A percentile compares a stretch with the other conserved stretches of the same genome.
Evolutionary conservation across 1,140 invertebrate genomes (phyloP).

Genomic region (Drosophila arawakana): DNA sequence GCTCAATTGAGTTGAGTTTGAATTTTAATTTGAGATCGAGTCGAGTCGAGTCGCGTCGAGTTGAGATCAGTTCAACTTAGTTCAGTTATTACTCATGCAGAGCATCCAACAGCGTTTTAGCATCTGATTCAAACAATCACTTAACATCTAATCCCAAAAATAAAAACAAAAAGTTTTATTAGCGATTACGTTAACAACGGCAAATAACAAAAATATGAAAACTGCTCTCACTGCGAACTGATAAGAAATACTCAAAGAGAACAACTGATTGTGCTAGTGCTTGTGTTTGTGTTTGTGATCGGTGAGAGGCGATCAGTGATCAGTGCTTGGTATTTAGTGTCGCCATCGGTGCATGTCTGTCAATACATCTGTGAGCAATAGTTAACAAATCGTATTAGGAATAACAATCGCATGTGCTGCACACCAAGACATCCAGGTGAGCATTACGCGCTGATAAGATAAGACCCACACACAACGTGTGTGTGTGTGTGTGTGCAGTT

Average conservation of each 20-base stretch:
- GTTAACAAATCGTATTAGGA: neutral
- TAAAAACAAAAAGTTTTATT: neutral
- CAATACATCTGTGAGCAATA: conserved; percentile 27
- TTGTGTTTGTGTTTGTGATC: neutral
- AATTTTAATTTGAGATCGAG: no score
- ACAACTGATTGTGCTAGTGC: neutral
- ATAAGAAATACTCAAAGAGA: conserved; percentile 23
- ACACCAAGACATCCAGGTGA: conserved; percentile 35
- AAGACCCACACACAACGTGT: conserved; percentile 15
- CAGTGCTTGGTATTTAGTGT: neutral
- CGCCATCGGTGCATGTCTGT: conserved; percentile 16
- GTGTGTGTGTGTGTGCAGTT: neutral
- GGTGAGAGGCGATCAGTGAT: neutral
- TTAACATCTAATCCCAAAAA: no score
- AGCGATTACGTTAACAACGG: conserved; percentile 27
- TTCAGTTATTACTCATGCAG: conserved; percentile 38
- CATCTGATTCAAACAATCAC: neutral
- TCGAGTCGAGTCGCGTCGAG: no score
- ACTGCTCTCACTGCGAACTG: conserved; percentile 1
- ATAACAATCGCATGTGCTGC: conserved; percentile 44
- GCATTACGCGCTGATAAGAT: conserved; percentile 41
- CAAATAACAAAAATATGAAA: conserved; percentile 19
- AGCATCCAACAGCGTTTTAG: conserved; percentile 1
- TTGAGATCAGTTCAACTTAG: conserved; percentile 11
- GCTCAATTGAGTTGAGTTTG: conserved; percentile 27